These are phyloP conservation scores for Aix galericulata DNA, from an alignment of 2,113 vertebrate genomes.

Conservation along the genomic window DNA sequence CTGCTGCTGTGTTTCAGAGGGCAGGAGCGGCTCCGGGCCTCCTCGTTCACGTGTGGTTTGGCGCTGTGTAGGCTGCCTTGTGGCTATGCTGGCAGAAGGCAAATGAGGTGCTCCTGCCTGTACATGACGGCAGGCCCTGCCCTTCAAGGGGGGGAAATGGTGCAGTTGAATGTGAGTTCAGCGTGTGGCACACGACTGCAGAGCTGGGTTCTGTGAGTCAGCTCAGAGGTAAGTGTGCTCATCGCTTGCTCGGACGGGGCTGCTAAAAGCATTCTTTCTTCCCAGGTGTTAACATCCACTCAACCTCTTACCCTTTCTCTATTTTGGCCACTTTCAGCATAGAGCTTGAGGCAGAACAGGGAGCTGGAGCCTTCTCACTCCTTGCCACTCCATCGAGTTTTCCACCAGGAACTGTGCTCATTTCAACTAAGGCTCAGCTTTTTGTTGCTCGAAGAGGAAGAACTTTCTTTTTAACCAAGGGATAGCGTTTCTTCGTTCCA, in stretches of 20 bases:
- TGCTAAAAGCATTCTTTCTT: not conserved
- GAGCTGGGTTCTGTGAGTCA: not conserved
- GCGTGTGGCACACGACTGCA: not conserved
- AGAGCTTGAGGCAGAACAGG: conserved; percentile 1
- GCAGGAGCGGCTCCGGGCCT: not conserved
- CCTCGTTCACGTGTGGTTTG: not conserved
- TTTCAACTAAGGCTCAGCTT: not conserved
- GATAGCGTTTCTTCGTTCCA: not conserved
- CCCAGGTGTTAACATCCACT: not conserved
- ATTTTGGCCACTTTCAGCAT: not conserved
- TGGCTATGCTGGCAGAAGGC: not conserved
- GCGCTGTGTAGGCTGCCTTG: not conserved
- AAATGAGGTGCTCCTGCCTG: not conserved
- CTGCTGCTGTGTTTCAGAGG: rapidly evolving
- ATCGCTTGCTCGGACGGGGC: not conserved
- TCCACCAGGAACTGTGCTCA: not conserved
- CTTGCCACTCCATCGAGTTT: not conserved
- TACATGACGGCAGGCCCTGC: not conserved
- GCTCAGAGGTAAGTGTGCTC: not conserved
- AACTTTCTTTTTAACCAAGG: not conserved
- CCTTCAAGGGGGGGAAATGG: not conserved
- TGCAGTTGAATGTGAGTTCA: not conserved
- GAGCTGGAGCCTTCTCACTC: not conserved
- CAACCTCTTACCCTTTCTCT: not conserved
- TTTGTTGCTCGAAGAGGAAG: not conserved